Conservation (phyloP, 2,797 vertebrate genomes). For the Melanotaenia trifasciata region DNA sequence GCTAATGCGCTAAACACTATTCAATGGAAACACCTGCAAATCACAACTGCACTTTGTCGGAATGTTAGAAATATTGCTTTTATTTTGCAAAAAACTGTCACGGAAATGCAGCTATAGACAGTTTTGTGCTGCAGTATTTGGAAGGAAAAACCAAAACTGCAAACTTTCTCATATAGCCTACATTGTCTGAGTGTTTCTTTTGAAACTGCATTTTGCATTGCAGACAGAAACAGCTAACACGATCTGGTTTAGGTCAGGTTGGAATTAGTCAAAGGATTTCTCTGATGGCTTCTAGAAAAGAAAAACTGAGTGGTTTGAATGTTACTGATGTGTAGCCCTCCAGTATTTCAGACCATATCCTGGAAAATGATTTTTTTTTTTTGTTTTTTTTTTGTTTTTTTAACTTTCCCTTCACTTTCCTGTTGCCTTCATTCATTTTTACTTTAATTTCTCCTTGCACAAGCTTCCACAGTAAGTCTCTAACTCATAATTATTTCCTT, state of each 20-base stretch:
- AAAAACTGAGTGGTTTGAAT: background rate
- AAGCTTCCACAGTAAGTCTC: conserved; percentile 21
- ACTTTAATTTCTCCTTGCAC: conserved; percentile 22
- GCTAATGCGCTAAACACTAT: too few species aligned
- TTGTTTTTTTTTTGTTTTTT: background rate
- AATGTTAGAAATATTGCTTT: too few species aligned
- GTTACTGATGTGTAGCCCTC: background rate
- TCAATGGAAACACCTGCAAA: too few species aligned
- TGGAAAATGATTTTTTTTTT: background rate
- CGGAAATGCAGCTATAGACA: too few species aligned
- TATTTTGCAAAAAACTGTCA: too few species aligned
- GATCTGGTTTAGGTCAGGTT: background rate
- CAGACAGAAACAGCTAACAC: background rate
- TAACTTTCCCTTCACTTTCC: background rate
- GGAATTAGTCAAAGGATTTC: background rate
- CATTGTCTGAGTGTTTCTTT: background rate
- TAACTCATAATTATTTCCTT: conserved; percentile 53
- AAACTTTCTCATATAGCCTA: too few species aligned
- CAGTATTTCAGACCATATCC: conserved; percentile 19
- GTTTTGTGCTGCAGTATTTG: too few species aligned
- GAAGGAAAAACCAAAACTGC: too few species aligned
- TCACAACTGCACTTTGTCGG: too few species aligned
- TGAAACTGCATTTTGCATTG: background rate
- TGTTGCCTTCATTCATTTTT: conserved; percentile 8
- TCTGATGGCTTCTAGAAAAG: background rate